Base-by-base conservation (phyloP, 2,888 invertebrate species). In the Heliconius hortense region DNA sequence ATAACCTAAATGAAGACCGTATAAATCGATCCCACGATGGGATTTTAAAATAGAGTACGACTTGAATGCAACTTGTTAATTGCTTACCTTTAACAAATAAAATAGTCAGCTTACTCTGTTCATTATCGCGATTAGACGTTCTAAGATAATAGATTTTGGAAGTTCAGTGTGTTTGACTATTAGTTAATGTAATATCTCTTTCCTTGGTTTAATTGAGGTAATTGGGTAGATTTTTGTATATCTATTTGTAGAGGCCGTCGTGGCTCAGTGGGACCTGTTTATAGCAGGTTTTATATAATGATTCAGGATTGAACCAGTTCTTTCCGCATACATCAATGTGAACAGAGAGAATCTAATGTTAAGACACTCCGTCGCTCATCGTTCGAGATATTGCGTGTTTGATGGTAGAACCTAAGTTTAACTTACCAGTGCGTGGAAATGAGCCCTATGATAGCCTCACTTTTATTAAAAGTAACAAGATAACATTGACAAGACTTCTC, bases 71-170 rank as follows among this genome's bases (percentile, higher is more conserved):
- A 80, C 66, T 75, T 80, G 80, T 76, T 80, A 80, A 80, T 80
- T 79, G 73, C n/a, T 74, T 24, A 26, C 62, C 68, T 74, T 77
- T 68, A 59, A 68, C 73, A 70, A 77, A 79, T 74, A 77, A 70
- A 77, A 79, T 75, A 56, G 64, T 77, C 21, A 59, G 74, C 76
- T 75, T 74, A 72, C 77, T 70, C 76, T 18, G 31, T 76, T 80
- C 78, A 82, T 84, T 84, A 79, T 82, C 81, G 79, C 76, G 64
- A 74, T 83, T 82, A 84, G 82, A 79, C 74, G 68, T 71, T 72
- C 69, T 64, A 77, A 81, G 81, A 81, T 84, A 83, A 84, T 82
- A 82, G 81, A 79, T 77, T 78, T 80, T 74, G 73, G 75, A 74
- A n/a, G 69, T 74, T 21, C 28, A 10, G 26, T 2, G 15, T 69